These are phyloP conservation scores for Corythornis vintsioides DNA, from an alignment of 2,113 vertebrate genomes.

Conservation along the genomic window DNA sequence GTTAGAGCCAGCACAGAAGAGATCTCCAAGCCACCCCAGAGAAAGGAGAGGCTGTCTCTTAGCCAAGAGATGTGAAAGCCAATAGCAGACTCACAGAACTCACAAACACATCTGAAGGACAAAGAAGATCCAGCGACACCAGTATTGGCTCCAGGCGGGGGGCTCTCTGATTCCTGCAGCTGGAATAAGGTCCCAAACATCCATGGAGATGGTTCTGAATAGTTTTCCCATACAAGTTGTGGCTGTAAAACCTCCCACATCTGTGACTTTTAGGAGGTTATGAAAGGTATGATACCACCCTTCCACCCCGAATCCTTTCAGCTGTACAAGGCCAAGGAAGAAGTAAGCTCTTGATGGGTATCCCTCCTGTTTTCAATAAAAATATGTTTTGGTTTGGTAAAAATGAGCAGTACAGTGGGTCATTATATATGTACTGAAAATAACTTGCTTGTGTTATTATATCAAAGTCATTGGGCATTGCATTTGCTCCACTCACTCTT, in stretches of 20 bases:
- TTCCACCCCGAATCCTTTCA: background rate
- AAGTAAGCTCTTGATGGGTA: background rate
- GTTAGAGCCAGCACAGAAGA: background rate
- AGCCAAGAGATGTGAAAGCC: background rate
- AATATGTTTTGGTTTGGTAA: conserved; percentile 35
- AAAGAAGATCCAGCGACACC: background rate
- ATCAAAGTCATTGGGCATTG: conserved; percentile 59
- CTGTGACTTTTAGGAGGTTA: background rate
- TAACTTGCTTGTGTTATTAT: conserved; percentile 35
- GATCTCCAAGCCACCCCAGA: fast-evolving
- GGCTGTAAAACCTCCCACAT: background rate
- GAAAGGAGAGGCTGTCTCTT: background rate
- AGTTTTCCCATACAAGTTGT: background rate
- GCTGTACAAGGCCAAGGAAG: background rate
- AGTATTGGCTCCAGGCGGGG: background rate
- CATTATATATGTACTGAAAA: conserved; percentile 28
- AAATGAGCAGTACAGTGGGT: conserved; percentile 6
- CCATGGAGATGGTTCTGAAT: fast-evolving
- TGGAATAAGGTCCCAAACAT: background rate
- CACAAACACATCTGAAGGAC: background rate
- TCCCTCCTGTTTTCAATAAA: conserved; percentile 55
- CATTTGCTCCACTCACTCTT: conserved; percentile 2
- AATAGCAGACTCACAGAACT: background rate
- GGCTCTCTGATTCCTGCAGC: background rate
- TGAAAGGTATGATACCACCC: background rate